Base-by-base conservation (phyloP, 2,888 invertebrate genomes). In the Morinoia aosen region DNA sequence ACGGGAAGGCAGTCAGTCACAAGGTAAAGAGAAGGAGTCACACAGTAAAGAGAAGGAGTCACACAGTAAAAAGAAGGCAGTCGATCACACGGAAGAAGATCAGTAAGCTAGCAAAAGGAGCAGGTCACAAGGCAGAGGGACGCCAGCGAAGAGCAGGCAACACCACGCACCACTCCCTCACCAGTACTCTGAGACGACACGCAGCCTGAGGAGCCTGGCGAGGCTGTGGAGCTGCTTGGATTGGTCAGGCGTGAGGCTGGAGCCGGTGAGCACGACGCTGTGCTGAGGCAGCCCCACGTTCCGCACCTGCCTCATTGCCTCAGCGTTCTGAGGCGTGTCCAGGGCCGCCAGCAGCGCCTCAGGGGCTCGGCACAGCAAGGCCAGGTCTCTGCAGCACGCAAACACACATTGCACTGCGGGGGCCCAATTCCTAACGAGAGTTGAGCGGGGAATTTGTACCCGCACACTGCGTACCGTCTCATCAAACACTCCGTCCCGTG, bases 181-280 rank as follows among this genome's bases (percentile, higher is more conserved):
- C 97, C 96, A 96, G 61, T 97, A 96, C 40, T 97, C 96, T 25
- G 96, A 91, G 58, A 96, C 93, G 94, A 97, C 88, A 16, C 96
- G 96, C 95, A 97, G 95, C 95, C 96, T 88, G 61, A 97, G 88
- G 95, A 96, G 95, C n/a, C 95, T 91, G 95, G 95, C 95, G 76
- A 96, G 91, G 56, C 95, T 94, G 56, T 95, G 94, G 57, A 96
- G 33, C 58, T 96, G 90, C 95, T 96, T 96, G 95, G 96, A 95
- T 40, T 95, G 95, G 12, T 64, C 56, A 8, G 95, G 19, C 33
- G 95, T 88, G 39, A 96, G 95, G 33, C 95, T 96, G 33, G 95
- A 95, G 10, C 95, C 95, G 25, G 95, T 91, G 39, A 96, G 95
- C 10, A 96, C 95, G 61, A 96, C 88, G 61, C 90, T 96, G 58